Evolutionary conservation across 2,113 vertebrate genomes (phyloP), one percentile per base, ranked within the genome.

Genomic region (Cephalopterus ornatus): DNA sequence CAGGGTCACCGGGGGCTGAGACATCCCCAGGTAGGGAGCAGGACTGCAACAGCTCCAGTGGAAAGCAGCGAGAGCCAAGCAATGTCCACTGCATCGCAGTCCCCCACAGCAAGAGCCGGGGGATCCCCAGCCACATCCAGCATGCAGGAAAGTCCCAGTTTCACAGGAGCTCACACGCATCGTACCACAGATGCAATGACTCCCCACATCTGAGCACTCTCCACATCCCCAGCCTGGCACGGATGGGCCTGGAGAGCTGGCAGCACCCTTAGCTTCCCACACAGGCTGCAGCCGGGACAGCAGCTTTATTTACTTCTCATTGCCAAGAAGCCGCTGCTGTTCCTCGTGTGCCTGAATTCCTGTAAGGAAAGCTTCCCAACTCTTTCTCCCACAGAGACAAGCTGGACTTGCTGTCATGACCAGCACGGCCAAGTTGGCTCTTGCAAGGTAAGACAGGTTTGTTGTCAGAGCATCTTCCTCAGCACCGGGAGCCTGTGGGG

Each of bases 101-200:
- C 46, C 58, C 37, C 22, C 8, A 0, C 44, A 44, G 44, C 33
- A 1, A 4, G 3, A 17, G 17, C n/a, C 2, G 0, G 41, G 62
- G n/a, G 5, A 23, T 68, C 35, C 35, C 33, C 75, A 44, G 56
- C 49, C 85, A 35, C n/a, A n/a, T 1, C 26, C 75, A 72, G 55
- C 50, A 4, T 1, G 27, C 39, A 6, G 55, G 44, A 65, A 14
- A 5, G 13, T 18, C 83, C n/a, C 63, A 1, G 0, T 27, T 44
- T 16, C 13, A 1, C 30, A 14, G 71, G 58, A 92, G 33, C 47
- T 79, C 32, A 2, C 70, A 6, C 1, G 1, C 20, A 0, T 23
- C 6, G 0, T 11, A 9, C 0, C 3, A 30, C 21, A 27, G 39
- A 44, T 3, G 13, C 3, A 1, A 10, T 0, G 0, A 8, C 27